A percentile compares a stretch with the other conserved stretches of the same genome.
phyloP scores from a whole-genome alignment of 2,888 invertebrate genomes.

The Horisme vitalbata region DNA sequence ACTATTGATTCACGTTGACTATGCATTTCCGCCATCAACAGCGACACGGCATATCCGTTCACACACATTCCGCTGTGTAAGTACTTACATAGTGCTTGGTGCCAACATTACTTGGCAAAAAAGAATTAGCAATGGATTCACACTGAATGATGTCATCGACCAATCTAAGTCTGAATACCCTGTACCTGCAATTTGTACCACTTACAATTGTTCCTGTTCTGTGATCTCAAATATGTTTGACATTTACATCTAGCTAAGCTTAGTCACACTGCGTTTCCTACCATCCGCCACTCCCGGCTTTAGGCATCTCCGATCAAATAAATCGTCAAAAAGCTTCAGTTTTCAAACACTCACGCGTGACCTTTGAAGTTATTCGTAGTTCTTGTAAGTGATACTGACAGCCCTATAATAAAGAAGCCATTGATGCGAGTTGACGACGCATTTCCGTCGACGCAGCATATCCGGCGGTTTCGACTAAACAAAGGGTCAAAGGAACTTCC shows the following conservation, averaged over 20 bases:
- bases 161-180: background rate
- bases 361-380: conserved; percentile 4
- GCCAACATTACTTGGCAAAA: conserved; percentile 12
- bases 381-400: no score
- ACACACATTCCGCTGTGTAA: conserved; percentile 18
- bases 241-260: no score
- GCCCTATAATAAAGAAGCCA: conserved; percentile 38
- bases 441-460: conserved; percentile 70
- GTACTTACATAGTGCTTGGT: conserved; percentile 19
- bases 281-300: no score
- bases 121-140: background rate
- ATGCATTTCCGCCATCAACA: conserved; percentile 22
- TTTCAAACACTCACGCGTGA: background rate
- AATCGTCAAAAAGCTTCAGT: background rate
- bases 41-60: conserved; percentile 22
- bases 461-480: conserved; percentile 68
- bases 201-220: no score
- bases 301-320: no score
- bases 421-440: conserved; percentile 43
- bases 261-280: no score
- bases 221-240: no score
- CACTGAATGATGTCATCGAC: background rate
- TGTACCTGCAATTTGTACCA: no score
- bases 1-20: conserved; percentile 19
- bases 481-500: conserved; percentile 79